Conservation (phyloP, 2,888 invertebrate species). For the Rotaria sp. region DNA sequence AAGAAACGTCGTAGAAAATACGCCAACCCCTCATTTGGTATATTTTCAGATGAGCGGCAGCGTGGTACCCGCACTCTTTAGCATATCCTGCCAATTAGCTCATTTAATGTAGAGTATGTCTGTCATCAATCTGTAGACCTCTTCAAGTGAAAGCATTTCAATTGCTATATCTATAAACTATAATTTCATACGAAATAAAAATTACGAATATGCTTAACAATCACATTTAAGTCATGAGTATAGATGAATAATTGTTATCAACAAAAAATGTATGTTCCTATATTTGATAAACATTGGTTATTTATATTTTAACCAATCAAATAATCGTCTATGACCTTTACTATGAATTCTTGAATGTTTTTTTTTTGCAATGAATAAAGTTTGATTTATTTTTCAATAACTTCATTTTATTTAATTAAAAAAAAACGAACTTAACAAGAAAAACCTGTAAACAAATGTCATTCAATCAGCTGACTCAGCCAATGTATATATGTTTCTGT, state of each 20-base stretch:
- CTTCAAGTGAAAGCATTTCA: too few relatives aligned
- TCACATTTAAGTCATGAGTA: not conserved
- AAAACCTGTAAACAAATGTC: not conserved
- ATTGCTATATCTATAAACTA: too few relatives aligned
- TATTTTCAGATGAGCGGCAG: too few relatives aligned
- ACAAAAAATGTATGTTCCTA: not conserved
- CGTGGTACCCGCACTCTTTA: too few relatives aligned
- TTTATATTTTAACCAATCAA: not conserved
- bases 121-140: too few relatives aligned
- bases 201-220: not conserved
- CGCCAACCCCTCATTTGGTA: too few relatives aligned
- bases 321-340: not conserved
- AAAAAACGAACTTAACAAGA: not conserved
- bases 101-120: too few relatives aligned
- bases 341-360: not conserved
- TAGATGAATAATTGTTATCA: not conserved
- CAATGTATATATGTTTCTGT: not conserved
- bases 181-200: too few relatives aligned
- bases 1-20: too few relatives aligned
- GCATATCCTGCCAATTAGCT: too few relatives aligned
- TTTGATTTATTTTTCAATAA: not conserved
- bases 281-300: not conserved
- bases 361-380: not conserved
- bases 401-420: not conserved
- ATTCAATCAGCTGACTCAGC: not conserved